phyloP scores from a whole-genome alignment of 2,113 vertebrate species.

The Aleadryas rufinucha region DNA sequence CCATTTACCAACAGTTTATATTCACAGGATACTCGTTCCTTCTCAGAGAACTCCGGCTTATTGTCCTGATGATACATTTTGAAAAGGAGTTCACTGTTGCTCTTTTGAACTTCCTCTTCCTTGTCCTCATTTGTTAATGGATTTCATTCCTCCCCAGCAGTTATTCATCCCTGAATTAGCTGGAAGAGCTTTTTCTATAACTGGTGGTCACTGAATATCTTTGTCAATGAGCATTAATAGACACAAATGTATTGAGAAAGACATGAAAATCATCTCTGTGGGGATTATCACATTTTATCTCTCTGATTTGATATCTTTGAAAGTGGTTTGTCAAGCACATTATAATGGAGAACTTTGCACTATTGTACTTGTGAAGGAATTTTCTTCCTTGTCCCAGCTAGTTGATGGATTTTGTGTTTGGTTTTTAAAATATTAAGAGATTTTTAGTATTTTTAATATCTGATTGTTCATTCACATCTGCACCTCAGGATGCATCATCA shows the following conservation, averaged over 20 bases:
- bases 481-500: background rate
- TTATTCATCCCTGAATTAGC: background rate
- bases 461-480: background rate
- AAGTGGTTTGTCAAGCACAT: background rate
- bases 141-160: background rate
- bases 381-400: background rate
- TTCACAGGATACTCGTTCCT: background rate
- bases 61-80: background rate
- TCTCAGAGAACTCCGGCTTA: background rate
- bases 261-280: background rate
- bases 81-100: background rate
- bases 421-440: background rate
- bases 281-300: background rate
- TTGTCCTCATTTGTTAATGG: background rate
- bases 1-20: conserved; percentile 19
- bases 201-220: background rate
- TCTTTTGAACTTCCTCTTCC: background rate
- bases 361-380: background rate
- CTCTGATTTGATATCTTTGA: background rate
- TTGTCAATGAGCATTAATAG: background rate
- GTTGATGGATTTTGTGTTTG: background rate
- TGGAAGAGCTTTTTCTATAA: background rate
- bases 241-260: background rate
- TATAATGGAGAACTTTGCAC: background rate
- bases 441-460: background rate